Conservation (phyloP, 2,797 vertebrate species). For the Anomalospiza imberbis region DNA sequence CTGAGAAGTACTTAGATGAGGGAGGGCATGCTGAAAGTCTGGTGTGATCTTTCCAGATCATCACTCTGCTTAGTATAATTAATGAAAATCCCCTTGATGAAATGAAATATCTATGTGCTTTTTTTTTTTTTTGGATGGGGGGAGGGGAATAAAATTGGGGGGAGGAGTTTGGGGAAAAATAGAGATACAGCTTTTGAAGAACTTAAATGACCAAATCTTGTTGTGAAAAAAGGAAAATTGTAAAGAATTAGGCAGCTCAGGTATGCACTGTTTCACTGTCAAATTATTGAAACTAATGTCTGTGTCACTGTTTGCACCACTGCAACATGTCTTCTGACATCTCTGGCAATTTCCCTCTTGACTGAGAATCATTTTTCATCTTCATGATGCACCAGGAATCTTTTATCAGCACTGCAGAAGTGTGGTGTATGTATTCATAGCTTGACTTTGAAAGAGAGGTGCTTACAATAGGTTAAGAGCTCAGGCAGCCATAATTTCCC, state of each 20-base stretch:
- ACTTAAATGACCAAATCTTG: background rate
- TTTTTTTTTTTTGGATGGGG: too few species aligned
- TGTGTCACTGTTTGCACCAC: slow-evolving; percentile 11
- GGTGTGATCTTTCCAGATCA: slow-evolving; percentile 16
- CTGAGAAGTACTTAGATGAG: background rate
- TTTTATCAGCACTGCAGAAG: background rate
- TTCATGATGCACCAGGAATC: background rate
- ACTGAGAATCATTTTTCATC: slow-evolving; percentile 39
- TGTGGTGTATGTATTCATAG: background rate
- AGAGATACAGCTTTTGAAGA: background rate
- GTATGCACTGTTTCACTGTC: slow-evolving; percentile 14
- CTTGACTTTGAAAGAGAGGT: background rate
- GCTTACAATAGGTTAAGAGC: background rate
- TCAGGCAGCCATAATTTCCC: background rate
- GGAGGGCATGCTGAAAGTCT: background rate
- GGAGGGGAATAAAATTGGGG: too few species aligned
- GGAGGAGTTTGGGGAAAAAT: background rate
- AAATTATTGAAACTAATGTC: slow-evolving; percentile 59
- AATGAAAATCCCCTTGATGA: background rate
- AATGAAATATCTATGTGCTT: background rate
- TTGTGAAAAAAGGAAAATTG: background rate
- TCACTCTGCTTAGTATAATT: slow-evolving; percentile 23
- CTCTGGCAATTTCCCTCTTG: slow-evolving; percentile 48
- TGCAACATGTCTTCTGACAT: slow-evolving; percentile 42
- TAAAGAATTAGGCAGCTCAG: background rate